Conservation (phyloP, 2,797 vertebrate species). For the Anableps anableps region DNA sequence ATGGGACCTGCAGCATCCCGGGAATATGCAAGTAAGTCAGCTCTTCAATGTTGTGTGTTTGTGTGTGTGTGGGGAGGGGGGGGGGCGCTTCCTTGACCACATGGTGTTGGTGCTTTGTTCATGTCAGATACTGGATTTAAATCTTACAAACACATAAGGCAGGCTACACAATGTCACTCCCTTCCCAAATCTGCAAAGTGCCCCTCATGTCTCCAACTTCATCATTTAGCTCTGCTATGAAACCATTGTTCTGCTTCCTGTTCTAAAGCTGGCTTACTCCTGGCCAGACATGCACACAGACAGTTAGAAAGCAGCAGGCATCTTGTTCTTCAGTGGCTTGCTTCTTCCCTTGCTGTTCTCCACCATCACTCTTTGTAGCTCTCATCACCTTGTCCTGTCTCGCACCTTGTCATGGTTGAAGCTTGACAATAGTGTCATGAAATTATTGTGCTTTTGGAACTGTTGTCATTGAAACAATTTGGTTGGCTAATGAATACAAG, state of each 20-base stretch:
- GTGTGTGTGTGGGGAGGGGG: background rate
- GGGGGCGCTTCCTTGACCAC: background rate
- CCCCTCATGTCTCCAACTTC: constrained; percentile 23
- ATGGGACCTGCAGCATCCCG: constrained; percentile 85
- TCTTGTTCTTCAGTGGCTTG: constrained; percentile 51
- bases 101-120: background rate
- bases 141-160: constrained; percentile 30
- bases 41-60: background rate
- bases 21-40: constrained; percentile 93
- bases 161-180: background rate
- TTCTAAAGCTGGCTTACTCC: constrained; percentile 59
- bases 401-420: constrained; percentile 69
- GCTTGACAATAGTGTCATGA: background rate
- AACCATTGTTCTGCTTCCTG: constrained; percentile 81
- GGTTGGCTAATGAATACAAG: no score
- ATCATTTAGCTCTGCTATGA: constrained; percentile 48
- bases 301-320: constrained; percentile 14
- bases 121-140: constrained; percentile 43
- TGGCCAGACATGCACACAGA: constrained; percentile 4
- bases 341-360: constrained; percentile 56
- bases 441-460: background rate
- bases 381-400: constrained; percentile 70
- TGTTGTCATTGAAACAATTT: background rate
- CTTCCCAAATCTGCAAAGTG: constrained; percentile 17
- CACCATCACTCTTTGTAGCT: constrained; percentile 60